Evolutionary conservation across 2,888 invertebrate genomes (phyloP), one percentile per base, ranked within the genome.

Genomic region (Endomychus coccineus): DNA sequence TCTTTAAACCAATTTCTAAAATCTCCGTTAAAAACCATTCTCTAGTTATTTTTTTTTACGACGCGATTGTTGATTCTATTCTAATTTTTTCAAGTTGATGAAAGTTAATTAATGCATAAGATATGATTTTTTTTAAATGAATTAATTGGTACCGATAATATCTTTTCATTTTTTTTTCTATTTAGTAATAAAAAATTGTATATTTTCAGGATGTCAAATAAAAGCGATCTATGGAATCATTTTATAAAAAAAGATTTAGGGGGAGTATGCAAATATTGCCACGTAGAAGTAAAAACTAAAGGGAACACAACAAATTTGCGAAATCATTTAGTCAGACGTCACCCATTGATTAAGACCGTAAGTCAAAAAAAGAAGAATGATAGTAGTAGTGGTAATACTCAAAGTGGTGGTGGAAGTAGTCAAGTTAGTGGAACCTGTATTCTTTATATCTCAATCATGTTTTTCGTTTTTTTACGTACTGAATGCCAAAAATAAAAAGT

Each of bases 371-470:
- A 28, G 15, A 28, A 16, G 15, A 16, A 7, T 19, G 19, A 19
- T 19, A 19, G 28, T 28, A 16, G 16, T 13, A 28, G 28, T 28
- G 28, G 15, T 28, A 15, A 15, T 28, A 16, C 28, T 15, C 28
- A 3, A 28, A 28, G 16, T 15, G 28, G 28, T 28, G 15, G 16
- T 28, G 13, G 15, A 28, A 28, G 16, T 28, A 14, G 16, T 15
- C 28, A 28, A 15, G 28, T 28, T 9, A 28, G 28, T 28, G 28
- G n/a, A n/a, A n/a, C n/a, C 16, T 28, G 28, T 28, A 28, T 28
- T 28, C n/a, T n/a, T 28, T 28, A 28, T 28, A 14, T 14, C 28
- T 6, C 28, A 15, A 15, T 28, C n/a, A n/a, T n/a, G n/a, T n/a
- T n/a, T 16, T 28, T 28, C 16, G 28, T 28, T 28, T 28, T 28